Percentiles rank a stretch among this genome's conserved stretches.
phyloP scores from a whole-genome alignment of 2,797 vertebrate species.

The Epinephelus coioides region DNA sequence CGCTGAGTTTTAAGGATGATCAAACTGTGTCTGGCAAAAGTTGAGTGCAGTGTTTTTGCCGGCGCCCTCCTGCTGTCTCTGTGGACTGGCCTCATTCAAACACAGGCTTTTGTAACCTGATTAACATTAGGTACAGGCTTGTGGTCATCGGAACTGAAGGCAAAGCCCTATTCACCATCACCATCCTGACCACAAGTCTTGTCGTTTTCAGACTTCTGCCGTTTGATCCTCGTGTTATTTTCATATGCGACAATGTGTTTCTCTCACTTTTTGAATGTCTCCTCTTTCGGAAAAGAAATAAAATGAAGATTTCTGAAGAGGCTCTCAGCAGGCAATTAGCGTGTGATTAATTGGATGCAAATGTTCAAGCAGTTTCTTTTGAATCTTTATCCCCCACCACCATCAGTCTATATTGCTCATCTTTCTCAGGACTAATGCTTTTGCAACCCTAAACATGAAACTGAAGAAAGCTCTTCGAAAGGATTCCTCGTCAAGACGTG shows the following conservation, averaged over 20 bases:
- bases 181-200: neutral
- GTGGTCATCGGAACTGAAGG: neutral
- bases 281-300: neutral
- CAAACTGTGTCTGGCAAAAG: neutral
- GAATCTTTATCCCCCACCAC: neutral
- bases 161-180: neutral
- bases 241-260: neutral
- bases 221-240: neutral
- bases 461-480: constrained; percentile 34
- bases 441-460: constrained; percentile 23
- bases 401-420: constrained; percentile 40
- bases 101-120: neutral
- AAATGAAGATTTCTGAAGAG: constrained; percentile 3
- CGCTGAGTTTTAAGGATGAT: neutral
- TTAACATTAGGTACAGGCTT: neutral
- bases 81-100: neutral
- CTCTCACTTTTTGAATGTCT: neutral
- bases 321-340: constrained; percentile 39
- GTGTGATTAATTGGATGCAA: constrained; percentile 26
- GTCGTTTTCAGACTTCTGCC: neutral
- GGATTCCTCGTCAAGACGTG: constrained; percentile 37
- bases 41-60: neutral
- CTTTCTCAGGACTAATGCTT: constrained; percentile 26
- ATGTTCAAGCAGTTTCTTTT: constrained; percentile 2
- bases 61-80: neutral